phyloP scores from a whole-genome alignment of 1,140 invertebrate species.

The Xylocopa sonorina region DNA sequence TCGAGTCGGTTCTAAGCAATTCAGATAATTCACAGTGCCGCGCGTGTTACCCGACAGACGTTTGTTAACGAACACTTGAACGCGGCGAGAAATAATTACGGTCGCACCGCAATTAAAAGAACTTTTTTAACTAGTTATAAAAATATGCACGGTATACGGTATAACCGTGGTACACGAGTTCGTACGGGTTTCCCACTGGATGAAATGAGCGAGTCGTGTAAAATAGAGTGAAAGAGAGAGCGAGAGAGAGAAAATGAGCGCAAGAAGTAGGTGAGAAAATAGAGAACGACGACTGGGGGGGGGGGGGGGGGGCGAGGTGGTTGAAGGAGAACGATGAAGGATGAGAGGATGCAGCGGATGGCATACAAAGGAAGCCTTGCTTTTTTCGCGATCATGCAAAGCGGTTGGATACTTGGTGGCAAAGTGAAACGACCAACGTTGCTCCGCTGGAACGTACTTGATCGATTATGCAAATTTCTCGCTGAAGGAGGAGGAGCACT shows the following conservation, averaged over 20 bases:
- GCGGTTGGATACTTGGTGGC: constrained; percentile 15
- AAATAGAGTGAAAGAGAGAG: background rate
- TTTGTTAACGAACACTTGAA: too few species aligned
- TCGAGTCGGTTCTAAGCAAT: too few species aligned
- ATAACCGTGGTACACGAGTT: too few species aligned
- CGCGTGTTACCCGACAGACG: too few species aligned
- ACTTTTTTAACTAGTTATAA: too few species aligned
- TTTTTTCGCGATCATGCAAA: constrained; percentile 49
- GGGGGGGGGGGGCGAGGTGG: background rate
- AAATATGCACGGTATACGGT: too few species aligned
- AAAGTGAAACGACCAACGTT: constrained; percentile 36
- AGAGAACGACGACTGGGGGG: background rate
- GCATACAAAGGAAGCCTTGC: constrained; percentile 36
- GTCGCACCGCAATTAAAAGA: too few species aligned
- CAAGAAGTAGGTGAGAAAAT: constrained; percentile 8
- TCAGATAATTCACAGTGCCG: too few species aligned
- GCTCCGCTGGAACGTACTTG: constrained; percentile 23
- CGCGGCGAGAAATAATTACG: too few species aligned
- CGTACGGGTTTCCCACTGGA: too few species aligned
- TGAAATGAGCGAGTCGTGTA: background rate
- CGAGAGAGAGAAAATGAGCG: background rate
- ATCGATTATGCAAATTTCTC: constrained; percentile 54
- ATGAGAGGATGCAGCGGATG: constrained; percentile 23
- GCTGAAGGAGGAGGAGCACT: constrained; percentile 16
- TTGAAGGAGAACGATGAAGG: constrained; percentile 16